Evolutionary conservation across 2,888 invertebrate genomes (phyloP).

Genomic region (Hemaris fuciformis): DNA sequence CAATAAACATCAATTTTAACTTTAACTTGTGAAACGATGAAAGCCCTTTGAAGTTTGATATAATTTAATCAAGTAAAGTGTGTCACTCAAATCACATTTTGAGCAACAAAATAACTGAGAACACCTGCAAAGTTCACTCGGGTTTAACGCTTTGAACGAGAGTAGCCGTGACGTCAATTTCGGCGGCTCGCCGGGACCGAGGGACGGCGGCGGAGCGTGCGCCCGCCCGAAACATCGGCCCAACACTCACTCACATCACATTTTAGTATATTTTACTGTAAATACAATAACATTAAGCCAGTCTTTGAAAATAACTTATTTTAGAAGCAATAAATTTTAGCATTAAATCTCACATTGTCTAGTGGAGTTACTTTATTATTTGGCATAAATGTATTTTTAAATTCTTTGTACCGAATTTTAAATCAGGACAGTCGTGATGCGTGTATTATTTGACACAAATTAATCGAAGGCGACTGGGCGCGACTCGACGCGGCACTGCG

Average conservation of each 20-base stretch:
- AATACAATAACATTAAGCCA: too few species aligned
- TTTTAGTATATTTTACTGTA: not conserved
- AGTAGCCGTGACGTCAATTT: slow-evolving; percentile 3
- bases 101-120: slow-evolving; percentile 6
- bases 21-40: slow-evolving; percentile 2
- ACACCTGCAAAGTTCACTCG: slow-evolving; percentile 8
- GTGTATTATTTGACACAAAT: not conserved
- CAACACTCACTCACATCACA: not conserved
- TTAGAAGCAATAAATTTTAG: too few species aligned
- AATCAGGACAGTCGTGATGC: not conserved
- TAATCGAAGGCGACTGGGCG: slow-evolving; percentile 7
- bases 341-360: too few species aligned
- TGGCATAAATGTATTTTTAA: too few species aligned
- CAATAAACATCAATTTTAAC: slow-evolving; percentile 12
- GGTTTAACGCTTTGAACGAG: not conserved
- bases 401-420: not conserved
- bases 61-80: slow-evolving; percentile 27
- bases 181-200: not conserved
- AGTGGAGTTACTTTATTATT: too few species aligned
- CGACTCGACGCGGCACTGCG: not conserved
- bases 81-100: slow-evolving; percentile 18
- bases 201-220: not conserved
- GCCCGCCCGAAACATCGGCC: not conserved
- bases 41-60: slow-evolving; percentile 23
- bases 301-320: too few species aligned